Conservation (phyloP, 92 coral and sea anemone species). For the Epizoanthus ramosus region DNA sequence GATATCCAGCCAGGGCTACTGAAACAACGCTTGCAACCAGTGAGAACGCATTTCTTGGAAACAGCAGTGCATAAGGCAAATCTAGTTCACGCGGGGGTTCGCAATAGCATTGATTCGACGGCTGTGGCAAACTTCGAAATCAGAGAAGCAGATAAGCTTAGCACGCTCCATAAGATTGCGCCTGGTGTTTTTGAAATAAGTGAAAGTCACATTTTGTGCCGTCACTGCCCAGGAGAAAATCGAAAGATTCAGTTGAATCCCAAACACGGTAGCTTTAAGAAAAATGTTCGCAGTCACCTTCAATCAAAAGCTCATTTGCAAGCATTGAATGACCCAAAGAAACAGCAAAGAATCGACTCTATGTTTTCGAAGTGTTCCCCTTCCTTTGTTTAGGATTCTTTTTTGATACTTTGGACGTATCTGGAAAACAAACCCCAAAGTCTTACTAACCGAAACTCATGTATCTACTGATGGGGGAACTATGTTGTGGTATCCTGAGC, state of each 20-base stretch:
- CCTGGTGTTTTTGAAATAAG: not conserved
- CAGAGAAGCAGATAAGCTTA: constrained; percentile 2
- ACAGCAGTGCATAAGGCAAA: constrained; percentile 5
- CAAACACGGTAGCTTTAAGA: not conserved
- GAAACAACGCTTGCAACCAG: not conserved
- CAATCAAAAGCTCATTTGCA: not conserved
- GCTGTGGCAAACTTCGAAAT: not conserved
- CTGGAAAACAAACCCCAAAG: constrained; percentile 9
- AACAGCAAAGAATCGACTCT: not conserved
- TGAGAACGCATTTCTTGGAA: not conserved
- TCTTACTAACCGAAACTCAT: constrained; percentile 4
- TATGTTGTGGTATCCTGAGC: constrained; percentile 13
- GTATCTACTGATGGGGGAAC: constrained; percentile 16
- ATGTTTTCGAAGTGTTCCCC: constrained; percentile 4
- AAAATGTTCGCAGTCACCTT: not conserved
- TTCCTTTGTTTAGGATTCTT: not conserved
- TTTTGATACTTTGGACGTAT: not conserved
- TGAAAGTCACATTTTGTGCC: not conserved
- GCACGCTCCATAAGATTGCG: not conserved
- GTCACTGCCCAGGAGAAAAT: not conserved
- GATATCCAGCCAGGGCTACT: not conserved
- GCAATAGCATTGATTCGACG: not conserved
- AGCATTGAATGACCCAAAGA: not conserved
- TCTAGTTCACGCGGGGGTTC: not conserved
- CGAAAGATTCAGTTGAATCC: not conserved